Evolutionary conservation across 2,113 vertebrate genomes (phyloP).

Genomic region (Chloropsis hardwickii): DNA sequence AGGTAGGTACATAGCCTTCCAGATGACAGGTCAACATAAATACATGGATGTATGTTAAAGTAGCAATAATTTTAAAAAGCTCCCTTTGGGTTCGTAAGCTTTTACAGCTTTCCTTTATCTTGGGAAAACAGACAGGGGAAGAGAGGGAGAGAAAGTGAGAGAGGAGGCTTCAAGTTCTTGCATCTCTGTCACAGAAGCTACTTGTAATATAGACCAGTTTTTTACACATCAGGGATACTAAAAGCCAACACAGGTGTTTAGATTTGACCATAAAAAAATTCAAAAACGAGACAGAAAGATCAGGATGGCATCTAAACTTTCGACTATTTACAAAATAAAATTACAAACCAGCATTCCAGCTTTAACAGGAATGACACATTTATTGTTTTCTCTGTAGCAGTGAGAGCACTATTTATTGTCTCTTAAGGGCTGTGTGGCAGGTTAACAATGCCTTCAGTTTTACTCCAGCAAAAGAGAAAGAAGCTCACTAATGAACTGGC

Average conservation of each 20-base stretch:
- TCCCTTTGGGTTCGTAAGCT: background rate
- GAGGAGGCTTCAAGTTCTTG: background rate
- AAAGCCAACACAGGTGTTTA: conserved; percentile 43
- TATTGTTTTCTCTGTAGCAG: conserved; percentile 43
- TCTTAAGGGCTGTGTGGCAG: conserved; percentile 48
- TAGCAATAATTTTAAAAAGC: conserved; percentile 5
- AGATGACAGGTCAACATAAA: background rate
- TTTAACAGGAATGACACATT: conserved; percentile 50
- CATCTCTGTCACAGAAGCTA: background rate
- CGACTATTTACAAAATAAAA: conserved; percentile 61
- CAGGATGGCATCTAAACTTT: conserved; percentile 38
- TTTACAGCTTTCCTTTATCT: background rate
- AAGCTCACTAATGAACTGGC: conserved; percentile 41
- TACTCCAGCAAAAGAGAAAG: conserved; percentile 21
- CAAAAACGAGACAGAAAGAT: conserved; percentile 34
- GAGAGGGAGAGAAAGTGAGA: background rate
- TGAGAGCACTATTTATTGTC: conserved; percentile 56
- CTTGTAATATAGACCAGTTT: background rate
- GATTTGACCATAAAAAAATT: conserved; percentile 41
- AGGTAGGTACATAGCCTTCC: background rate
- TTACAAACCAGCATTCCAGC: conserved; percentile 9
- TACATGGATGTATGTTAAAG: conserved; percentile 31
- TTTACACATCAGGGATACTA: background rate
- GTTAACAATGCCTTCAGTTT: conserved; percentile 53
- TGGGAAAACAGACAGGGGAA: background rate